phyloP scores from a whole-genome alignment of 2,888 invertebrate species.

The Tridacna crocea region DNA sequence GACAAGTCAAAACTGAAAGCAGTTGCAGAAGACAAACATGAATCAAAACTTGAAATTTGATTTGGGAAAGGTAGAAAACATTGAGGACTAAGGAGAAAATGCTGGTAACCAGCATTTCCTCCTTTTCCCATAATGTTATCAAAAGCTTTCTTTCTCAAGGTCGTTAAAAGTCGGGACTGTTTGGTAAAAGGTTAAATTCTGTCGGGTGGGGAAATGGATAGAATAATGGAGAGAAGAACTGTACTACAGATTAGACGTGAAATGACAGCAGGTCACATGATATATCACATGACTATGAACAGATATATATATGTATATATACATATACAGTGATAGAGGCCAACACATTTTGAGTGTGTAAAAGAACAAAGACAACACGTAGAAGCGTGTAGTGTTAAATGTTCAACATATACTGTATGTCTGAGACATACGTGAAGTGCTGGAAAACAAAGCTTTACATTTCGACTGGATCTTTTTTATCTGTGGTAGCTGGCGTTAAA shows the following conservation, averaged over 20 bases:
- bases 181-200: background rate
- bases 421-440: background rate
- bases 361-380: no score
- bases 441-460: background rate
- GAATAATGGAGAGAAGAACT: background rate
- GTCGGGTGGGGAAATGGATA: no score
- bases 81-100: background rate
- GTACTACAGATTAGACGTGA: background rate
- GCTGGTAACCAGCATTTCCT: background rate
- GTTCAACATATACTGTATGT: background rate
- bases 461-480: background rate
- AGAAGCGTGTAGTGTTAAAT: no score
- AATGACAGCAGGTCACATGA: background rate
- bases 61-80: background rate
- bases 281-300: no score
- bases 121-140: background rate
- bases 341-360: no score
- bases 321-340: no score
- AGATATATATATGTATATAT: no score
- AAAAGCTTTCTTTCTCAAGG: background rate
- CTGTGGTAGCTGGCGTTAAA: background rate
- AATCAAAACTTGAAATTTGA: no score
- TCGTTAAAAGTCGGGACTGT: background rate
- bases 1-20: no score
- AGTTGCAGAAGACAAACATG: no score